Percentiles rank a stretch among this genome's conserved stretches.
phyloP scores from a whole-genome alignment of 2,888 invertebrate genomes.

The Xestia sexstrigata region DNA sequence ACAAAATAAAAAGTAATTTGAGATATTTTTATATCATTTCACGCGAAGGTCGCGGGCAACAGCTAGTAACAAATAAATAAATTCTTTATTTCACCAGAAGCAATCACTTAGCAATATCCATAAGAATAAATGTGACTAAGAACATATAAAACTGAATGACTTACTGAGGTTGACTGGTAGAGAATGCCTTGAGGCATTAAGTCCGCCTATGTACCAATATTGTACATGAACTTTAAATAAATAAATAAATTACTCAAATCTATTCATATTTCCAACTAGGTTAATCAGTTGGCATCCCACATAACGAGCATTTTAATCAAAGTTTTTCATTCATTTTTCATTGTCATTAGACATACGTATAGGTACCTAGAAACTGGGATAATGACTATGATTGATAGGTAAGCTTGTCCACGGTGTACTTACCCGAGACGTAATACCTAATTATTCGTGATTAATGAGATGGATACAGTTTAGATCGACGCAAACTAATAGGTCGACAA shows the following conservation, averaged over 20 bases:
- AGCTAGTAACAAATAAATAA: neutral
- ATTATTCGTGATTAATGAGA: conserved; percentile 42
- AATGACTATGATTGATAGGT: conserved; percentile 46
- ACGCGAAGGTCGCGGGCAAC: neutral
- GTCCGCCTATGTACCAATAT: too few relatives aligned
- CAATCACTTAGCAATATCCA: neutral
- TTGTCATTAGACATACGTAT: too few relatives aligned
- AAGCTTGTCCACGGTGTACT: conserved; percentile 36
- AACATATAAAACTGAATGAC: neutral
- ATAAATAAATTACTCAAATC: too few relatives aligned
- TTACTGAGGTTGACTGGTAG: too few relatives aligned
- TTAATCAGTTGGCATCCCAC: neutral
- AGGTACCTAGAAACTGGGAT: conserved; percentile 11
- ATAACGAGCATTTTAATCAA: neutral
- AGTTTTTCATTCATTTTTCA: too few relatives aligned
- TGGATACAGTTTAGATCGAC: conserved; percentile 35
- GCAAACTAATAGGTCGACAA: conserved; percentile 20
- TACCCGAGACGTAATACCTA: conserved; percentile 34
- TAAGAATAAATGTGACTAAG: too few relatives aligned
- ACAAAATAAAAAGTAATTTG: too few relatives aligned
- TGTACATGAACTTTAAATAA: too few relatives aligned
- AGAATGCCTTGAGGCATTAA: too few relatives aligned
- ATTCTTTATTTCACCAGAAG: neutral
- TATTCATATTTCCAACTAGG: neutral
- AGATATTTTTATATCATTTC: too few relatives aligned